A percentile compares a stretch with the other conserved stretches of the same genome.
phyloP scores from a whole-genome alignment of 2,797 vertebrate genomes.

The Helarctos malayanus region DNA sequence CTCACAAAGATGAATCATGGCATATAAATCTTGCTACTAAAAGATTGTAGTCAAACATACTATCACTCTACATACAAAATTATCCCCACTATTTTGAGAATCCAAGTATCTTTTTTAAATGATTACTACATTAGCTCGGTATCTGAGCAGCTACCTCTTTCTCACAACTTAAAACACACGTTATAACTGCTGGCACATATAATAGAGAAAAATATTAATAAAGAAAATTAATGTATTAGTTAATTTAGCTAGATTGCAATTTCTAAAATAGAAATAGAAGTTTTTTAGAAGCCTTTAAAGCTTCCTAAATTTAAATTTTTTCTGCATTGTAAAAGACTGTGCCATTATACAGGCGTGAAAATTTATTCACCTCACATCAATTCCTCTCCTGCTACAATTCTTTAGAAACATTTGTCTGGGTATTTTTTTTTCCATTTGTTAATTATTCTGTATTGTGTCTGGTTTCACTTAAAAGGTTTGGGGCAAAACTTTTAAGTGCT shows the following conservation, averaged over 20 bases:
- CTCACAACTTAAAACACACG: not conserved
- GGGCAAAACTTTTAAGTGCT: slow-evolving; percentile 27
- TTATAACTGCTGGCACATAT: not conserved
- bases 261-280: slow-evolving; percentile 26
- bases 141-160: not conserved
- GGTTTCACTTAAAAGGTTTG: slow-evolving; percentile 47
- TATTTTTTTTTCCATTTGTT: not conserved
- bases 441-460: slow-evolving; percentile 55
- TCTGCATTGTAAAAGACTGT: not conserved
- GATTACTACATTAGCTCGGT: not conserved
- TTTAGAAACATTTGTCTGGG: not conserved
- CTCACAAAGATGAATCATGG: slow-evolving; percentile 68
- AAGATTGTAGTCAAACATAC: slow-evolving; percentile 56
- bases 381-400: slow-evolving; percentile 30
- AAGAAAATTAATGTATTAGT: slow-evolving; percentile 18
- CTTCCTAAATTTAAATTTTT: not conserved
- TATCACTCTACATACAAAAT: not conserved
- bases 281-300: not conserved
- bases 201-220: slow-evolving; percentile 49
- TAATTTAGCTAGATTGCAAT: not conserved
- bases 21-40: not conserved
- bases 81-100: slow-evolving; percentile 39
- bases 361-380: slow-evolving; percentile 17
- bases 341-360: not conserved
- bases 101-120: not conserved